phyloP scores from a whole-genome alignment of 2,113 vertebrate species.

The Nipponia nippon region DNA sequence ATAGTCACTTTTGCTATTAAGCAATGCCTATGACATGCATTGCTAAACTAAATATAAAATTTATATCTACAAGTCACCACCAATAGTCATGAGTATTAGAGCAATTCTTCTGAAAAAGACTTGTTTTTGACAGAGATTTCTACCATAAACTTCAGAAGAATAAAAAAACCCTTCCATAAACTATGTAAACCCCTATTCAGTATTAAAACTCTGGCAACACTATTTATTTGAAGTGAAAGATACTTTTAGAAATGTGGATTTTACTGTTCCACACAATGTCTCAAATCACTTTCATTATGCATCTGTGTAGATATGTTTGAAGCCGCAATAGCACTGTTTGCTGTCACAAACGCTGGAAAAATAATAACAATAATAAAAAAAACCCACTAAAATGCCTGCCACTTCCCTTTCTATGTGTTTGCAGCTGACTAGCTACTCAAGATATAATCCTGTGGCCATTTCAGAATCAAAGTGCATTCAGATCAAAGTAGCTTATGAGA shows the following conservation, averaged over 20 bases:
- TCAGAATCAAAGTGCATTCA: constrained; percentile 29
- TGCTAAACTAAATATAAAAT: neutral
- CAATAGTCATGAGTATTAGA: neutral
- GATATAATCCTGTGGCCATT: neutral
- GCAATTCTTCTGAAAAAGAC: neutral
- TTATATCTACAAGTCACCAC: neutral
- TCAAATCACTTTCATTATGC: neutral
- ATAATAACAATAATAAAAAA: neutral
- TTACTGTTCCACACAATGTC: neutral
- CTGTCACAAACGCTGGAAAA: neutral
- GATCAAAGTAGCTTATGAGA: neutral
- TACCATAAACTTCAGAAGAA: neutral
- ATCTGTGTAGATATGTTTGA: neutral
- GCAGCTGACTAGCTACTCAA: neutral
- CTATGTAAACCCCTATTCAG: neutral
- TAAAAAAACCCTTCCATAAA: neutral
- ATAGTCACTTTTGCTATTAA: neutral
- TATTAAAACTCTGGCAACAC: neutral
- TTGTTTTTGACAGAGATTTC: neutral
- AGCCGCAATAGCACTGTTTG: neutral
- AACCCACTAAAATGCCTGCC: neutral
- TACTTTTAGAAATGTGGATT: neutral
- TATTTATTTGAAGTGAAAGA: neutral
- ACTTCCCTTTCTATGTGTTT: neutral
- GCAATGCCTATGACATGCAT: neutral